Evolutionary conservation across 1,140 invertebrate genomes (phyloP).

Genomic region (Octopus bimaculoides): DNA sequence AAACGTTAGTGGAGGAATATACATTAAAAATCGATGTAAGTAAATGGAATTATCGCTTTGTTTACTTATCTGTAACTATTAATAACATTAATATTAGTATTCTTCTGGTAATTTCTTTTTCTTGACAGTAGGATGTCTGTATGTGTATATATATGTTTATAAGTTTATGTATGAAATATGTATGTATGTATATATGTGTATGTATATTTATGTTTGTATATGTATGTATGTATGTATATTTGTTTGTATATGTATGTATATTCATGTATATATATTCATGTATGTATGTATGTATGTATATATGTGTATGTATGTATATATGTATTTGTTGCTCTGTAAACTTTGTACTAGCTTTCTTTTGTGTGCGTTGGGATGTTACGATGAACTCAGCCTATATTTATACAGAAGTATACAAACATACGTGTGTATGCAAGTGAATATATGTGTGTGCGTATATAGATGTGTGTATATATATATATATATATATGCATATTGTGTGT

Average conservation of each 20-base stretch:
- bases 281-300: not conserved
- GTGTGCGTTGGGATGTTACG: too few species aligned
- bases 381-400: not conserved
- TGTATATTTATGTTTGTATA: not conserved
- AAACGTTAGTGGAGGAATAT: constrained; percentile 82
- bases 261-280: not conserved
- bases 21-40: constrained; percentile 89
- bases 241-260: not conserved
- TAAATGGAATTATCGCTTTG: not conserved
- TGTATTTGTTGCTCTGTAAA: not conserved
- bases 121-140: not conserved
- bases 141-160: not conserved
- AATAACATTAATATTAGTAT: too few species aligned
- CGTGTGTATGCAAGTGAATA: not conserved
- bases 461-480: not conserved
- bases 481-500: not conserved
- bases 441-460: not conserved
- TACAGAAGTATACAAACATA: not conserved
- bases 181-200: not conserved
- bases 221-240: not conserved
- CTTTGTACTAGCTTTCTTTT: too few species aligned
- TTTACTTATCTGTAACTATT: too few species aligned
- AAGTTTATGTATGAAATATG: too few species aligned
- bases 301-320: not conserved
- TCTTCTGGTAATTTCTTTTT: too few species aligned